Evolutionary conservation across 2,888 invertebrate genomes (phyloP), one percentile per base, ranked within the genome.

Genomic region (Griposia aprilina): DNA sequence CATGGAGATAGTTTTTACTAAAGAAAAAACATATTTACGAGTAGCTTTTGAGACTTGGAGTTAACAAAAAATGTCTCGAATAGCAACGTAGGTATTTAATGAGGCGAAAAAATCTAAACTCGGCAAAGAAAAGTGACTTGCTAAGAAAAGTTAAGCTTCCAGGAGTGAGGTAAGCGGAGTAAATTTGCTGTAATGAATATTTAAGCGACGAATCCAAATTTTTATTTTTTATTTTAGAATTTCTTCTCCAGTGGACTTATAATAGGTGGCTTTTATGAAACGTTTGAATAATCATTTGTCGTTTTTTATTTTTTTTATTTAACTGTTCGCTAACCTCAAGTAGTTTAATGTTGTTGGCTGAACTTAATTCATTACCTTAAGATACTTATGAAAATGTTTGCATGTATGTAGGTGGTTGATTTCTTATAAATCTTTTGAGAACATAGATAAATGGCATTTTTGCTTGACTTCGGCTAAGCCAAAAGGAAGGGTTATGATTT

Each of bases 181-280:
- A 85, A 90, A 89, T 90, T 90, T 87, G 72, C 84, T 84, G 85
- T 85, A 74, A 80, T 84, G 88, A 87, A 90, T 89, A 89, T 87
- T 87, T 85, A 67, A 88, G 76, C 73, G 78, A 69, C 74, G 57
- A 76, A 80, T 57, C 77, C 62, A 45, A 74, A 41, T 79, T 76
- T 68, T 76, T 45, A 62, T 77, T 74, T 55, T 81, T 50, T 82
- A n/a, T 70, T 78, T 70, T 20, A 59, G 60, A 52, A 50, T 17
- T 78, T 82, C 55, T 80, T 63, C 62, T 76, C 65, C 59, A n/a
- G 48, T 15, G 59, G 74, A 68, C 62, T 75, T 74, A 36, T 45
- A 48, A 71, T 41, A 17, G 48, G 23, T 60, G n/a, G 8, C 1
- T 73, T 74, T 65, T 71, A 73, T 73, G 15, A 65, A 75, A 74